Evolutionary conservation across 2,888 invertebrate species (phyloP).

Genomic region (Agonopterix heracliana): DNA sequence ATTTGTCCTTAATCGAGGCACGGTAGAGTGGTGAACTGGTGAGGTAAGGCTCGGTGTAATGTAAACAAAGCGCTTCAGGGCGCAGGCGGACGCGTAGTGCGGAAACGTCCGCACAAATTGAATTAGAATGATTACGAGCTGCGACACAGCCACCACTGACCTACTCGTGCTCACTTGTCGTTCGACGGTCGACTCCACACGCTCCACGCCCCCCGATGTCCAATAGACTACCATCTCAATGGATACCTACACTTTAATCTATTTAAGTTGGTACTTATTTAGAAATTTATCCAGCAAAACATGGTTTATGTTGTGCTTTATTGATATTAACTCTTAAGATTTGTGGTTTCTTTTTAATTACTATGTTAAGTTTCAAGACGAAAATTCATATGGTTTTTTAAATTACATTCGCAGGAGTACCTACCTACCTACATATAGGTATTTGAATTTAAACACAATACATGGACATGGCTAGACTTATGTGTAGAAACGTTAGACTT

Average conservation of each 20-base stretch:
- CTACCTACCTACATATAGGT: not conserved
- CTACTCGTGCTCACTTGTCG: not conserved
- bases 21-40: slow-evolving; percentile 42
- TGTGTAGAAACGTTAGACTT: no score
- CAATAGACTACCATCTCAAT: slow-evolving; percentile 7
- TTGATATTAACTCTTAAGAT: no score
- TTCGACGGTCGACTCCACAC: not conserved
- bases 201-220: slow-evolving; percentile 2
- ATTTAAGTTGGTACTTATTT: slow-evolving; percentile 6
- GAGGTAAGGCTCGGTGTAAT: slow-evolving; percentile 20
- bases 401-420: not conserved
- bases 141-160: slow-evolving; percentile 10
- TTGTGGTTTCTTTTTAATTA: no score
- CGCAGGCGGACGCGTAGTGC: slow-evolving; percentile 23
- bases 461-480: no score
- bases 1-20: slow-evolving; percentile 71
- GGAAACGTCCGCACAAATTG: slow-evolving; percentile 51
- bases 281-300: not conserved
- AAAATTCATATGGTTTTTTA: no score
- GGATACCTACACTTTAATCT: slow-evolving; percentile 4
- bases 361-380: no score
- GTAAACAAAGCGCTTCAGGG: slow-evolving; percentile 19
- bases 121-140: slow-evolving; percentile 59
- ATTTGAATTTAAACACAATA: not conserved
- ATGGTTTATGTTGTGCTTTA: no score